phyloP scores from a whole-genome alignment of 2,797 vertebrate species.

The Clamator glandarius region DNA sequence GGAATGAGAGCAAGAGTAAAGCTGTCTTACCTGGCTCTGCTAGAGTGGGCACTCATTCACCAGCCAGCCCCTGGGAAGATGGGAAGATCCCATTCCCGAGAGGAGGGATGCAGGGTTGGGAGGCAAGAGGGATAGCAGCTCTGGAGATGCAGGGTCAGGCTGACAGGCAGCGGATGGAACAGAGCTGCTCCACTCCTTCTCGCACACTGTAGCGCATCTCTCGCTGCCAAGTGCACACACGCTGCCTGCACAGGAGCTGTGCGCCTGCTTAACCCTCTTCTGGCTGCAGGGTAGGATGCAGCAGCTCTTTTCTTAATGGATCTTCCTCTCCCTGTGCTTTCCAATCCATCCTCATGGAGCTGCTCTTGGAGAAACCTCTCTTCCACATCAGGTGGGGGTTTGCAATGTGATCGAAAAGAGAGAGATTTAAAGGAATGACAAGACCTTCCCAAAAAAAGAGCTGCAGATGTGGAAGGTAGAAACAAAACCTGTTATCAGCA shows the following conservation, averaged over 20 bases:
- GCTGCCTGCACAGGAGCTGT: neutral
- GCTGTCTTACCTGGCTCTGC: conserved; percentile 71
- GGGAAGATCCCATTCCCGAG: neutral
- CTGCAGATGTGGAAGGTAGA: neutral
- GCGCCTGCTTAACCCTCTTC: conserved; percentile 51
- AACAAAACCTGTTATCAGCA: neutral
- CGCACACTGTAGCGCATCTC: neutral
- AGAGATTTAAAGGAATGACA: neutral
- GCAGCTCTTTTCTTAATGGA: neutral
- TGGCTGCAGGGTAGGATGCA: neutral
- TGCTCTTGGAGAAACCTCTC: neutral
- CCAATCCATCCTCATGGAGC: neutral
- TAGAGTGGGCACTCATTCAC: conserved; percentile 31
- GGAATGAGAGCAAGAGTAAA: rapidly evolving
- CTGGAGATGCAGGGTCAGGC: neutral
- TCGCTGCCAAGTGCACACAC: neutral
- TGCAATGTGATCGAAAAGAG: neutral
- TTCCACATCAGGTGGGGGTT: neutral
- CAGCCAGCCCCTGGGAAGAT: neutral
- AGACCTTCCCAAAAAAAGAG: too few relatives aligned
- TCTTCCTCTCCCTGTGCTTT: neutral
- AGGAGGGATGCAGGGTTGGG: neutral
- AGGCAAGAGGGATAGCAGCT: neutral
- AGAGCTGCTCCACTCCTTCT: neutral
- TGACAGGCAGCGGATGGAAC: neutral